A percentile compares a stretch with the other conserved stretches of the same genome.
phyloP scores from a whole-genome alignment of 2,113 vertebrate genomes.

The Fulmarus glacialis region DNA sequence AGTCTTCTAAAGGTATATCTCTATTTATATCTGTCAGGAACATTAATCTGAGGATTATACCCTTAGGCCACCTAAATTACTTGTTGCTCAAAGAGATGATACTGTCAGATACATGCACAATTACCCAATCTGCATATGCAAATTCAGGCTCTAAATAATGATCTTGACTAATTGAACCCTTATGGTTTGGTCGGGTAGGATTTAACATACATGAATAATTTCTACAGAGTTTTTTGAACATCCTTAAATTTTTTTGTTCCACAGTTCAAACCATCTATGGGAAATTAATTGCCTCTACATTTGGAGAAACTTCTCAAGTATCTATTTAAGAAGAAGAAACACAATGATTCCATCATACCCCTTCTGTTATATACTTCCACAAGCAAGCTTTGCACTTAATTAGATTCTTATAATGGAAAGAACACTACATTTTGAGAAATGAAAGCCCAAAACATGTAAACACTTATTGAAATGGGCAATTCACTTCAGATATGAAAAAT shows the following conservation, averaged over 20 bases:
- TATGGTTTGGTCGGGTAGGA: background rate
- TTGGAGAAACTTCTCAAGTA: background rate
- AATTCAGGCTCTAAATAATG: background rate
- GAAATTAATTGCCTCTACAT: background rate
- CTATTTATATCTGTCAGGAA: background rate
- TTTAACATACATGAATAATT: background rate
- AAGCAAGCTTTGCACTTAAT: background rate
- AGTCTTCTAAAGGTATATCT: background rate
- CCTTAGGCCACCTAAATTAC: background rate
- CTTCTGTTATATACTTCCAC: background rate
- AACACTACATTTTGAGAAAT: background rate
- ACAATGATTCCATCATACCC: background rate
- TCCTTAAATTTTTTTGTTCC: background rate
- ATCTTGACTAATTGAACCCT: background rate
- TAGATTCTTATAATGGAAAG: background rate
- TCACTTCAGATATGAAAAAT: background rate
- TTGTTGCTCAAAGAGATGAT: background rate
- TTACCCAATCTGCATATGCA: background rate
- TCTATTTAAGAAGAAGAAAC: background rate
- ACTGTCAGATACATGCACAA: background rate
- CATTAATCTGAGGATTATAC: background rate
- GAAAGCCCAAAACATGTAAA: background rate
- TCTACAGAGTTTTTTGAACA: background rate
- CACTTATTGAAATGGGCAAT: background rate
- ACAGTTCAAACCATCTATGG: background rate